Percentiles rank a stretch among this genome's conserved stretches.
Evolutionary conservation across 2,888 invertebrate species (phyloP).

Genomic region (Rutpela maculata): DNA sequence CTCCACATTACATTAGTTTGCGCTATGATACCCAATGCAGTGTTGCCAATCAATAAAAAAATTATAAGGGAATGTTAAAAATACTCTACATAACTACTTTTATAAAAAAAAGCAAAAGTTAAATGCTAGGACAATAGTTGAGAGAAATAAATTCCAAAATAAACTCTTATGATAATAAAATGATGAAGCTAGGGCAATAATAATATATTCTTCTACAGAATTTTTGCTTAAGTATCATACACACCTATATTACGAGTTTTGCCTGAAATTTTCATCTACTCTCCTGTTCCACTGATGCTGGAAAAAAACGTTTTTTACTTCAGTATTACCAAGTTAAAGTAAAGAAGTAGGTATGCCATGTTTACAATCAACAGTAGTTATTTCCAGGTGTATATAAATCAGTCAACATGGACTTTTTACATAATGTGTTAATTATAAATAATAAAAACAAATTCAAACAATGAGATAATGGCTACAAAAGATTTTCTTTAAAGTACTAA

Average conservation of each 20-base stretch:
- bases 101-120: constrained; percentile 29
- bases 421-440: neutral
- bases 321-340: constrained; percentile 3
- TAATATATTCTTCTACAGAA: constrained; percentile 22
- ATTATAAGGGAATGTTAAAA: constrained; percentile 7
- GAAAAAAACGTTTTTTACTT: constrained; percentile 48
- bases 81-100: no score
- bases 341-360: neutral
- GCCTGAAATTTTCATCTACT: constrained; percentile 59
- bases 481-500: neutral
- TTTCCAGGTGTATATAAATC: no score
- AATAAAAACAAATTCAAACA: neutral
- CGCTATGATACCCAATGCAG: neutral
- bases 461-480: neutral
- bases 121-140: constrained; percentile 13
- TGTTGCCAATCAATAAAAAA: neutral
- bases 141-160: neutral
- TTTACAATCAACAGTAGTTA: neutral
- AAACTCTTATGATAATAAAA: constrained; percentile 8
- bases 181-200: constrained; percentile 34
- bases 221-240: constrained; percentile 46
- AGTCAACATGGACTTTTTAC: neutral
- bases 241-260: constrained; percentile 53
- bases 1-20: no score
- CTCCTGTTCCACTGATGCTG: constrained; percentile 60